Evolutionary conservation across 1,140 invertebrate genomes (phyloP), one percentile per base, ranked within the genome.

Genomic region (Neelides sp.): DNA sequence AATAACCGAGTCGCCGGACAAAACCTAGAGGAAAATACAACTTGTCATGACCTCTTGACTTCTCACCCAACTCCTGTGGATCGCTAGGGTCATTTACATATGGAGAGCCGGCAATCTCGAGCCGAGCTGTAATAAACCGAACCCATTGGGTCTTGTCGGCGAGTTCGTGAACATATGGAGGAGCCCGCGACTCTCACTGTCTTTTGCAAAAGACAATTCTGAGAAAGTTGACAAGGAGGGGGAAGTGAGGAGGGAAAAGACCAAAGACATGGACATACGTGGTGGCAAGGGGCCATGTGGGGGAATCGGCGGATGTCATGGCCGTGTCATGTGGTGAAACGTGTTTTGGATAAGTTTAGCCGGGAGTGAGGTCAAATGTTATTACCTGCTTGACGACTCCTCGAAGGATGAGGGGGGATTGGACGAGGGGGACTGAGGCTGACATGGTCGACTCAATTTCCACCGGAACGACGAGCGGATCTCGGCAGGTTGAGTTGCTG

Each of bases 1-100:
- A 34, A 92, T 79, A 32, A 96, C 74, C 44, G 85, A 81, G 72
- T 94, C 90, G 37, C 89, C 90, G 48, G 88, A 93, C 17, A 89
- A 71, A 44, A 92, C 79, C 87, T 93, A 62, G 45, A 69, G 66
- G 37, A 44, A 17, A 50, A 60, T 52, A 37, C n/a, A 13, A 17
- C 34, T 22, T n/a, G 15, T 3, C 20, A 5, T 26, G 20, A 52
- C 30, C 28, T 19, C 1, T 24, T 28, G 2, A 13, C n/a, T n/a
- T 30, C 24, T 34, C 13, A 51, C 7, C 10, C 15, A 24, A 23
- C 3, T 19, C 22, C 4, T 47, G 13, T 4, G 12, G 17, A 12
- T 34, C 13, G 5, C 13, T 42, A 12, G 28, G 22, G 3, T 32
- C 17, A 44, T 20, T 8, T 15, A 7, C 22, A 43, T 12, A 43